These are phyloP conservation scores for Siniperca chuatsi DNA, from an alignment of 2,113 vertebrate species.

Conservation along the genomic window DNA sequence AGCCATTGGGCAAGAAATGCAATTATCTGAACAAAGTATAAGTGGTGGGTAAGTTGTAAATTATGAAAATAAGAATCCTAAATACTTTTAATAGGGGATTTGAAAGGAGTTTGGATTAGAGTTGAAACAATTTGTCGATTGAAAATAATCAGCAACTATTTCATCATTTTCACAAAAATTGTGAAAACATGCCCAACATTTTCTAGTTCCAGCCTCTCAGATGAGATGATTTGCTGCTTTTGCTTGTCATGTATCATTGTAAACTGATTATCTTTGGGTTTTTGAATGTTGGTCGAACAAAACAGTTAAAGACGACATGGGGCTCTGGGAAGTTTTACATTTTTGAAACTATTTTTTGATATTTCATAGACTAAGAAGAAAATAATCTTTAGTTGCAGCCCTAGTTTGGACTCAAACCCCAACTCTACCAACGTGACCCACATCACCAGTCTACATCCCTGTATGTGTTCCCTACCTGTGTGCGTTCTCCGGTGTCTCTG, in stretches of 20 bases:
- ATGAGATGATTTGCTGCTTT: too few relatives aligned
- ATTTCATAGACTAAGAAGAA: background rate
- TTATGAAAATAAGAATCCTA: background rate
- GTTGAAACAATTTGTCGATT: background rate
- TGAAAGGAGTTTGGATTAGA: background rate
- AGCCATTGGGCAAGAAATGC: background rate
- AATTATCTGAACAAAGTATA: background rate
- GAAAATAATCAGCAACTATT: background rate
- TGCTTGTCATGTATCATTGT: too few relatives aligned
- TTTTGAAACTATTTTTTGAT: background rate
- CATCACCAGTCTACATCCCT: background rate
- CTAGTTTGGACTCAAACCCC: background rate
- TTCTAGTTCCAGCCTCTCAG: background rate
- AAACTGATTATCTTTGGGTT: too few relatives aligned
- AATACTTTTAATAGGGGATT: background rate
- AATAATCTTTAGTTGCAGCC: background rate
- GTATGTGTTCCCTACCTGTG: conserved; percentile 85
- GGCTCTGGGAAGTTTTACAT: background rate
- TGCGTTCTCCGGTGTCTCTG: conserved; percentile 98
- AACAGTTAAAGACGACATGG: background rate
- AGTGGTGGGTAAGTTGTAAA: background rate
- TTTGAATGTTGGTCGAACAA: too few relatives aligned
- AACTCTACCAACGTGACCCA: background rate
- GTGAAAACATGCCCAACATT: background rate
- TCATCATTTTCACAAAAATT: background rate